A percentile compares a stretch with the other conserved stretches of the same genome.
These are phyloP conservation scores for Dasypus novemcinctus DNA, from an alignment of 2,113 vertebrate genomes.

Conservation along the genomic window DNA sequence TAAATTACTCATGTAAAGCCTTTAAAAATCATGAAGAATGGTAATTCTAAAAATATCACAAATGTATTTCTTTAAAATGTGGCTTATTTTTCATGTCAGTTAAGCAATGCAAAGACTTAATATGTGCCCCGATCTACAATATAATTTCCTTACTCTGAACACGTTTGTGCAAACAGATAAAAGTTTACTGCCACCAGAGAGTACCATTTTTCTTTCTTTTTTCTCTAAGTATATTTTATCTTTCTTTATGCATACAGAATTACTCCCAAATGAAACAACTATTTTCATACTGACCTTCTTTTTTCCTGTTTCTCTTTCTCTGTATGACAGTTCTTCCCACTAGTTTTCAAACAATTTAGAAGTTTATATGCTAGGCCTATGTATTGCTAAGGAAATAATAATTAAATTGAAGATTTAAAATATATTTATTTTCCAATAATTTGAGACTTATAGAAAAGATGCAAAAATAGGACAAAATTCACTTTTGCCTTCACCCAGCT, in stretches of 20 bases:
- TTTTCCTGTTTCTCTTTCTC: neutral
- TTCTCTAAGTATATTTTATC: neutral
- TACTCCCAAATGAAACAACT: neutral
- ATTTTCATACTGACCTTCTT: neutral
- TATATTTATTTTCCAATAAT: neutral
- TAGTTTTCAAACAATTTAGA: neutral
- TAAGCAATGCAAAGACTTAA: neutral
- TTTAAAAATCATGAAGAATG: neutral
- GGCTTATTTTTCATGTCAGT: neutral
- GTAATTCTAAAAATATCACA: neutral
- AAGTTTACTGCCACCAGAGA: neutral
- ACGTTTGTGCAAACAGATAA: neutral
- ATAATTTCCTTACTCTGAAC: neutral
- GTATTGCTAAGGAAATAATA: neutral
- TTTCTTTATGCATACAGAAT: neutral
- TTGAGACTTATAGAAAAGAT: neutral
- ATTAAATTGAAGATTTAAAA: neutral
- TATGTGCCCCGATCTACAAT: neutral
- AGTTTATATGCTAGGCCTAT: neutral
- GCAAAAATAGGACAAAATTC: neutral
- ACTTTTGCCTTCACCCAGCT: neutral
- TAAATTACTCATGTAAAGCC: neutral
- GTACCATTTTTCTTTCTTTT: neutral
- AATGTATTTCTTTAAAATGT: neutral
- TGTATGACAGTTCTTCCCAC: neutral